These are phyloP conservation scores for Leptopilina syphax DNA, from an alignment of 2,888 invertebrate species.

Conservation along the genomic window DNA sequence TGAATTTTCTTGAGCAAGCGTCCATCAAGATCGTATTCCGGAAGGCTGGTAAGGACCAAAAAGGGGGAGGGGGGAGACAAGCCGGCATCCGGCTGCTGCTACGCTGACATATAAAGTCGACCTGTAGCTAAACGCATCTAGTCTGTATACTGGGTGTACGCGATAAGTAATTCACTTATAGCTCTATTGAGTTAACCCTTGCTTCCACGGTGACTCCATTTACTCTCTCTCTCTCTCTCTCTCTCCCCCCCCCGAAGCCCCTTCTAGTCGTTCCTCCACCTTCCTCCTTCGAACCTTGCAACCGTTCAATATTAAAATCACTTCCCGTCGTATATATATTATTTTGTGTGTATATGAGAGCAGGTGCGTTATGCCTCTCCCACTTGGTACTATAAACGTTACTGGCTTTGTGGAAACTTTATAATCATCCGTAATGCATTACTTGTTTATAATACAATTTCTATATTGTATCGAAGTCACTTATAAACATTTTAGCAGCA, in stretches of 20 bases:
- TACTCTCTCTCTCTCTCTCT: constrained; percentile 67
- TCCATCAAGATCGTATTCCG: constrained; percentile 72
- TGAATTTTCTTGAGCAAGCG: constrained; percentile 76
- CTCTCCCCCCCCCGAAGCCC: constrained; percentile 60
- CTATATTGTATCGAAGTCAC: neutral
- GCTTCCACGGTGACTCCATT: constrained; percentile 74
- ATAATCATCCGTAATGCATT: constrained; percentile 24
- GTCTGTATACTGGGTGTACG: constrained; percentile 74
- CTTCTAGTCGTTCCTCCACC: constrained; percentile 49
- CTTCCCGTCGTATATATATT: constrained; percentile 48
- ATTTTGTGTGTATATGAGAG: constrained; percentile 41
- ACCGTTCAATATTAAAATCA: constrained; percentile 58
- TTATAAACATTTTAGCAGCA: neutral
- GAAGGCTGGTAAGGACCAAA: constrained; percentile 59
- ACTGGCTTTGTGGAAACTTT: constrained; percentile 23
- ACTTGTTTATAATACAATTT: constrained; percentile 23
- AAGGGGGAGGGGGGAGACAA: constrained; percentile 56
- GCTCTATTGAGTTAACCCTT: constrained; percentile 76
- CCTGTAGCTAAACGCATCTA: constrained; percentile 73
- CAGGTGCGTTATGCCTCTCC: neutral
- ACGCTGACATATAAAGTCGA: constrained; percentile 50
- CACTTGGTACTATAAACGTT: neutral
- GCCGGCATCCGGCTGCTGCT: constrained; percentile 62
- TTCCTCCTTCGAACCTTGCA: constrained; percentile 44
- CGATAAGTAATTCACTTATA: constrained; percentile 77